Percentiles rank a stretch among this genome's conserved stretches.
Evolutionary conservation across 2,797 vertebrate genomes (phyloP).

Genomic region (Gambelia wislizenii): DNA sequence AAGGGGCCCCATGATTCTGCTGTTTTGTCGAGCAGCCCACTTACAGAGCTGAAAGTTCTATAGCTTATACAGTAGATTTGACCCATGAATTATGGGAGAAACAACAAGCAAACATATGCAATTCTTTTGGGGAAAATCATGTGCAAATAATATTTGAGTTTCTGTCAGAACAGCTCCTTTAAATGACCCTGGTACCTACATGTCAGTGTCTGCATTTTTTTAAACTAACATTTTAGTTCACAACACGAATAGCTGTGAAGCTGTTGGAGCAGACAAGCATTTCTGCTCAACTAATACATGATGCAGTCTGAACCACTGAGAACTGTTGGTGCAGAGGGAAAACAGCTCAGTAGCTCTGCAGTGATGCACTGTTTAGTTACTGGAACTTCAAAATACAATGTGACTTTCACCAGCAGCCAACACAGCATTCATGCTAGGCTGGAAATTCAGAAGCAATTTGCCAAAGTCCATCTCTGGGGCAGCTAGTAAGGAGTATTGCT

Average conservation of each 20-base stretch:
- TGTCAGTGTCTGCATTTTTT: conserved; percentile 12
- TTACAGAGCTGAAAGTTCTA: not conserved
- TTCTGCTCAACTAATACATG: conserved; percentile 34
- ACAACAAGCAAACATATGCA: not conserved
- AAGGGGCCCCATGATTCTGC: not conserved
- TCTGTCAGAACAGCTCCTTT: conserved; percentile 2
- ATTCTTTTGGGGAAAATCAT: not conserved
- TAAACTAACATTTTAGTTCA: conserved; percentile 20
- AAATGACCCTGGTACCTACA: conserved; percentile 1
- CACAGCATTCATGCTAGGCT: not conserved
- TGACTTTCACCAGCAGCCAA: not conserved
- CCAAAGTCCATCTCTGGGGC: not conserved
- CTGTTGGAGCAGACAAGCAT: conserved; percentile 27
- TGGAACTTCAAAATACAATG: not conserved
- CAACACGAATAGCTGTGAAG: conserved; percentile 8
- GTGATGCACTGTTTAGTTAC: not conserved
- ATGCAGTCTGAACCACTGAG: conserved; percentile 36
- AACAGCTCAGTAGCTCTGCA: conserved; percentile 9
- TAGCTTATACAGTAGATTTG: not conserved
- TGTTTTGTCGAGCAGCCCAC: not conserved
- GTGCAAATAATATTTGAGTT: conserved; percentile 1
- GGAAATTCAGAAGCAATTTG: conserved; percentile 20
- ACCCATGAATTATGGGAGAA: not conserved
- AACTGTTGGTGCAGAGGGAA: conserved; percentile 40
- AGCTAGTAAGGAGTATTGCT: not conserved